Base-by-base conservation (phyloP, 2,888 invertebrate species). In the Acrobasis consociella region DNA sequence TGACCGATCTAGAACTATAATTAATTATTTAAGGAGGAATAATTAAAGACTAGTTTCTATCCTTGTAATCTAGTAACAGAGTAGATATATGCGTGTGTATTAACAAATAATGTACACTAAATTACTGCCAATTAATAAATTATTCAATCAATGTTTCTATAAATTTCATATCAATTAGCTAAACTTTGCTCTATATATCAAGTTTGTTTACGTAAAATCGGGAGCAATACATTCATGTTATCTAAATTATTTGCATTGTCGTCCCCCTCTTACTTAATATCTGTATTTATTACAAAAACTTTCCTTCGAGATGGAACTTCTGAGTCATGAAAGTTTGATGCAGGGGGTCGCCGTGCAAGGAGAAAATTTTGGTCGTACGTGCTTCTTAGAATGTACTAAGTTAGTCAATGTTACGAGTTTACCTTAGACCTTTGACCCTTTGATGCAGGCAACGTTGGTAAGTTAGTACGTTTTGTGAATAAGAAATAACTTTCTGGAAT, bases 161-260 rank as follows among this genome's bases (percentile, higher is more conserved):
- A 16, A 51, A 42, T 60, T 39, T 51, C 51, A 52, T 39, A 60
- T 60, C 39, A 60, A 60, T 60, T 60, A 60, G 60, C 60, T 38
- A 13, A 60, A 60, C 51, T 60, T 60, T 51, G 51, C 39, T 11
- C 17, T 13, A 42, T 16, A 17, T 17, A 60, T 60, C 38, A 42
- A 60, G 60, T 60, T n/a, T 60, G 60, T 73, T 65, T 65, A 50
- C 66, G 69, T 67, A 67, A 70, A 74, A 74, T 74, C 68, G 69
- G 53, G 60, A 46, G 73, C 69, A 71, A 72, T 74, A 69, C 67
- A 72, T 72, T 73, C 71, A 71, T 74, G 73, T 73, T 74, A 77
- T 79, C 75, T 77, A 72, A 81, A 74, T 77, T 75, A 76, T 78
- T 76, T 70, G 65, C 62, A 56, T 72, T 71, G 67, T 67, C 65